A percentile compares a stretch with the other conserved stretches of the same genome.
Evolutionary conservation across 2,888 invertebrate genomes (phyloP).

Genomic region (Diplazon laetatorius): DNA sequence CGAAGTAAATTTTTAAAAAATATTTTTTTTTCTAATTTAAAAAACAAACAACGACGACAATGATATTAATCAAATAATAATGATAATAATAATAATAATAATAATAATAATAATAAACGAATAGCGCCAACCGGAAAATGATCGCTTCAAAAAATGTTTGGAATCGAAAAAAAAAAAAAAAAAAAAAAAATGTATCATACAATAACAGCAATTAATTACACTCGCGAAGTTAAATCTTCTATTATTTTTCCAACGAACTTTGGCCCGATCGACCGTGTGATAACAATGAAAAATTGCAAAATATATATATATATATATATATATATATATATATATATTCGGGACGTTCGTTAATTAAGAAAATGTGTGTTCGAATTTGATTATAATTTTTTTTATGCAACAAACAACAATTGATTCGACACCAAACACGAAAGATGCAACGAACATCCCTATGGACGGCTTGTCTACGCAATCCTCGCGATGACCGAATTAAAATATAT

Average conservation of each 20-base stretch:
- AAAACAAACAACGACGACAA: too few species aligned
- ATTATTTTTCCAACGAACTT: slow-evolving; percentile 19
- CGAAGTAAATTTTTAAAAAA: too few species aligned
- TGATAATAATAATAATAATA: slow-evolving; percentile 19
- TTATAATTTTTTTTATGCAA: too few species aligned
- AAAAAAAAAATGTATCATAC: too few species aligned
- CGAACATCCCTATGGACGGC: slow-evolving; percentile 38
- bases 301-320: too few species aligned
- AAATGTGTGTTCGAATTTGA: too few species aligned
- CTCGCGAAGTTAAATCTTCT: neutral
- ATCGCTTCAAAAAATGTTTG: slow-evolving; percentile 11
- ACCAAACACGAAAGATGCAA: slow-evolving; percentile 37
- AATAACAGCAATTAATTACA: neutral
- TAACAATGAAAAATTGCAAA: slow-evolving; percentile 53
- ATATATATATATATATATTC: too few species aligned
- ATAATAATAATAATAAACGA: slow-evolving; percentile 40
- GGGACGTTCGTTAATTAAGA: slow-evolving; percentile 48
- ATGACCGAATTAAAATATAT: slow-evolving; percentile 6
- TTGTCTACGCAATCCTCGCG: slow-evolving; percentile 27
- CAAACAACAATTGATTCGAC: too few species aligned
- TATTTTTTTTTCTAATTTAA: too few species aligned
- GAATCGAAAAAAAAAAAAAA: neutral
- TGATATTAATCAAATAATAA: too few species aligned
- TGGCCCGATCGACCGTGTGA: slow-evolving; percentile 37
- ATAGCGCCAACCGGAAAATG: slow-evolving; percentile 31